Percentiles rank a stretch among this genome's conserved stretches.
phyloP scores from a whole-genome alignment of 1,140 invertebrate genomes.

The Brachionus calyciflorus region DNA sequence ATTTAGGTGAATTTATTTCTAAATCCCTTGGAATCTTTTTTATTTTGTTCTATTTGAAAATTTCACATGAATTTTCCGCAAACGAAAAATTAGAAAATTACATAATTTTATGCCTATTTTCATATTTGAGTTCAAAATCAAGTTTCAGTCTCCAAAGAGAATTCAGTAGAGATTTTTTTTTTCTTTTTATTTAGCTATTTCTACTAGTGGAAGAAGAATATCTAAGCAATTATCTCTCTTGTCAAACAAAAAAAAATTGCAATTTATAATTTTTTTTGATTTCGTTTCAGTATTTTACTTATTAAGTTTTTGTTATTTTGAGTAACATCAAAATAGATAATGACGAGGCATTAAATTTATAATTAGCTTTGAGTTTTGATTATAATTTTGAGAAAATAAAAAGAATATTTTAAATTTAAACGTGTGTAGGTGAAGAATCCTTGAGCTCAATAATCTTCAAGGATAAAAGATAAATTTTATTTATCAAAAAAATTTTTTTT shows the following conservation, averaged over 20 bases:
- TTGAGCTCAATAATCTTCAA: no score
- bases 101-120: background rate
- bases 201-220: background rate
- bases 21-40: background rate
- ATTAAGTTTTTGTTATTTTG: no score
- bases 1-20: background rate
- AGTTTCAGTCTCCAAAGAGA: slow-evolving; percentile 37
- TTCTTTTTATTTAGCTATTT: no score
- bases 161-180: no score
- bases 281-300: background rate
- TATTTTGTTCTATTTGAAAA: no score
- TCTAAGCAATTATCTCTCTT: slow-evolving; percentile 35
- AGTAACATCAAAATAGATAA: no score
- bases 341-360: background rate
- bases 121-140: slow-evolving; percentile 16
- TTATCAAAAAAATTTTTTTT: no score
- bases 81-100: background rate
- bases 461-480: no score
- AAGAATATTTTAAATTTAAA: background rate
- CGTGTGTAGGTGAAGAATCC: no score
- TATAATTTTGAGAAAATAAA: background rate
- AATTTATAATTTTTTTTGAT: background rate
- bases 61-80: background rate
- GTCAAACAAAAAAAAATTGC: background rate
- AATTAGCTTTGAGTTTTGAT: background rate